Conservation (phyloP, 2,797 vertebrate genomes). For the Yasuhikotakia modesta region DNA sequence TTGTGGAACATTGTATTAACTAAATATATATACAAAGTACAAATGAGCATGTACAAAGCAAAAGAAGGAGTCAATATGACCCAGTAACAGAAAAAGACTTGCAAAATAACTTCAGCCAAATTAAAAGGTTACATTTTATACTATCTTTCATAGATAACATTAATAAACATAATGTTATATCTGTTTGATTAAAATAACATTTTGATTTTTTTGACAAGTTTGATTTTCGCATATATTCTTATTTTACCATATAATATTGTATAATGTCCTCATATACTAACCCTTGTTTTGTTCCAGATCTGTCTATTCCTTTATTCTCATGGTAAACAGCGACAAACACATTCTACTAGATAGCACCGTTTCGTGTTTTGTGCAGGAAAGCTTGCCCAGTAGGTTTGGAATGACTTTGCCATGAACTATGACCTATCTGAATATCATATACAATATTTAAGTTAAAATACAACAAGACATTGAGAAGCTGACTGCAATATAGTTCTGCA, state of each 20-base stretch:
- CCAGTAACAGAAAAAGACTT: slow-evolving; percentile 67
- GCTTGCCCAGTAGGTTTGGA: no score
- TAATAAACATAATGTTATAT: not conserved
- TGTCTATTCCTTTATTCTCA: not conserved
- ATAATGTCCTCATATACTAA: not conserved
- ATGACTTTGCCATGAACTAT: no score
- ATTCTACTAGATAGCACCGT: no score
- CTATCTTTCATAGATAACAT: slow-evolving; percentile 6
- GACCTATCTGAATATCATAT: slow-evolving; percentile 68
- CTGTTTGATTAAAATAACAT: not conserved
- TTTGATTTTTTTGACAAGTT: no score
- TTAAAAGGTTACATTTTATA: slow-evolving; percentile 42
- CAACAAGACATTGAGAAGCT: slow-evolving; percentile 22
- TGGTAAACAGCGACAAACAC: no score
- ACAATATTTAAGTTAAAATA: slow-evolving; percentile 63
- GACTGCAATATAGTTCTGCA: not conserved
- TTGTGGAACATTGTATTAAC: slow-evolving; percentile 55
- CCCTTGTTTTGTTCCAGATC: not conserved
- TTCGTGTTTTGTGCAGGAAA: no score
- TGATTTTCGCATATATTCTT: not conserved
- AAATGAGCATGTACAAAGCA: slow-evolving; percentile 59
- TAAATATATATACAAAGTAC: slow-evolving; percentile 66
- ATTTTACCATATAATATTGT: not conserved
- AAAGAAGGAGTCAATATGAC: slow-evolving; percentile 86
- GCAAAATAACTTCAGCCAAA: slow-evolving; percentile 53